Percentiles rank a stretch among this genome's conserved stretches.
Conservation (phyloP, 2,888 invertebrate species). For the Oscheius sp. region DNA sequence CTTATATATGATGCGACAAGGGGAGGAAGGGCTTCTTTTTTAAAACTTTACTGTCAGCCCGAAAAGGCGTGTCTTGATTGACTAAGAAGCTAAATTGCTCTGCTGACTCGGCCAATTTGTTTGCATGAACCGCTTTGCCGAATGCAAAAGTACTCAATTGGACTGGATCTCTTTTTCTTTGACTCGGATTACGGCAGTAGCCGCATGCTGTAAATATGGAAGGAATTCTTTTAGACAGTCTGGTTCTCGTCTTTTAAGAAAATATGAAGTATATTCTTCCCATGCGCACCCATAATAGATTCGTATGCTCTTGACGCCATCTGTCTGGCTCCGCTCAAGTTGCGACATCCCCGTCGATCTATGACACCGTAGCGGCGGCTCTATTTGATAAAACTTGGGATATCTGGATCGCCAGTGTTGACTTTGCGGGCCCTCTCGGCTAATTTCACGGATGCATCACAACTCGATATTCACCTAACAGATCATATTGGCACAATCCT, state of each 20-base stretch:
- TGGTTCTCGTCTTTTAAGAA: slow-evolving; percentile 8
- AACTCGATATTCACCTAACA: slow-evolving; percentile 27
- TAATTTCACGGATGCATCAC: slow-evolving; percentile 36
- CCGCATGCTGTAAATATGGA: no score
- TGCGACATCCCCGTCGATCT: slow-evolving; percentile 34
- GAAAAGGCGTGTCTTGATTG: slow-evolving; percentile 9
- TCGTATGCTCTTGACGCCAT: slow-evolving; percentile 11
- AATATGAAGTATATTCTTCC: not conserved
- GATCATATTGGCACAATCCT: slow-evolving; percentile 27
- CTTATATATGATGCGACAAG: not conserved
- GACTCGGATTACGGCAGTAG: not conserved
- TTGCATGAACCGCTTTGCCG: slow-evolving; percentile 28
- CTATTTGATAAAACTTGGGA: slow-evolving; percentile 37
- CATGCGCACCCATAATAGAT: no score
- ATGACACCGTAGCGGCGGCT: slow-evolving; percentile 26
- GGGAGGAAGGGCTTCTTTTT: slow-evolving; percentile 6
- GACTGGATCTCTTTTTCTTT: slow-evolving; percentile 12
- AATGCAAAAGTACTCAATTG: slow-evolving; percentile 30
- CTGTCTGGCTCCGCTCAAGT: slow-evolving; percentile 25
- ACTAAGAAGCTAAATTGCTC: slow-evolving; percentile 19
- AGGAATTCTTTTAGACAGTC: not conserved
- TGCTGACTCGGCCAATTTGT: slow-evolving; percentile 22
- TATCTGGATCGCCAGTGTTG: slow-evolving; percentile 34
- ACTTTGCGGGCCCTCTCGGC: slow-evolving; percentile 34
- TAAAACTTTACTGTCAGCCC: slow-evolving; percentile 21